phyloP scores from a whole-genome alignment of 2,113 vertebrate species.

The Chiloscyllium plagiosum region DNA sequence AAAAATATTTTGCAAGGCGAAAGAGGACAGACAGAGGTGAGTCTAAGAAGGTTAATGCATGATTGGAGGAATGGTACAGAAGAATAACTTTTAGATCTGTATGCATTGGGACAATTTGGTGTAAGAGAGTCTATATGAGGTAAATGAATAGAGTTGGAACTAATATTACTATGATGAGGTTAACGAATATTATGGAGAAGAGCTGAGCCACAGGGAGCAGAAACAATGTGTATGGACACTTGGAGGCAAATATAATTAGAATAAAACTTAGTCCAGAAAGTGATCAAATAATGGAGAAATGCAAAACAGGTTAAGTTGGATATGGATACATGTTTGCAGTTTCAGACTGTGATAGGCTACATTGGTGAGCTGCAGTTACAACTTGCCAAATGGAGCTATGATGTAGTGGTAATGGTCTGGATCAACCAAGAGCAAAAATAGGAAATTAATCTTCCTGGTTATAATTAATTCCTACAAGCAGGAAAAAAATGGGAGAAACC shows the following conservation, averaged over 20 bases:
- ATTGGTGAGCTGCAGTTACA: not conserved
- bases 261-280: not conserved
- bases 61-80: not conserved
- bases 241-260: not conserved
- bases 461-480: not conserved
- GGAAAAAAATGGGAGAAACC: not conserved
- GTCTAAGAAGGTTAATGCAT: not conserved
- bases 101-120: not conserved
- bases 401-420: not conserved
- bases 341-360: not conserved
- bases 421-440: not conserved
- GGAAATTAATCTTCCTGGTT: not conserved
- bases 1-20: not conserved
- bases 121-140: not conserved
- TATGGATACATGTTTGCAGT: too few species aligned
- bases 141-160: not conserved
- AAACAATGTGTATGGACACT: too few species aligned
- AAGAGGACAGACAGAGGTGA: not conserved
- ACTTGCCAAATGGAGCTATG: not conserved
- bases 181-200: not conserved
- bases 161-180: not conserved
- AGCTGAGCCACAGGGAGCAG: too few species aligned
- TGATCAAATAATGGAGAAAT: not conserved
- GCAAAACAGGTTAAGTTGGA: not conserved
- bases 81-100: not conserved